Base-by-base conservation (phyloP, 2,888 invertebrate species). In the Halocaridina rubra region DNA sequence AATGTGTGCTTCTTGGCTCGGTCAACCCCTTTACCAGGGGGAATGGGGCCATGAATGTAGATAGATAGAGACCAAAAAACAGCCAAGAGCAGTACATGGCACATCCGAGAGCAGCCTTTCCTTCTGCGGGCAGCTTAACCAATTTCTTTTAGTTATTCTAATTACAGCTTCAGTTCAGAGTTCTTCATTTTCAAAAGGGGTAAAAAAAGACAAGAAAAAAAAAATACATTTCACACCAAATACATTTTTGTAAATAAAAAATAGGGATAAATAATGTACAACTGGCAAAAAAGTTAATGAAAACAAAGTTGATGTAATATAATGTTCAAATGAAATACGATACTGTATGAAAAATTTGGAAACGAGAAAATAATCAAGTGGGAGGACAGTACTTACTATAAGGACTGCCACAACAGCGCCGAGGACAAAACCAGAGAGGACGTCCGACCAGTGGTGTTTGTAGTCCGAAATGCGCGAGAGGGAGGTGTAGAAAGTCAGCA, bases 391-490 rank as follows among this genome's bases (percentile, higher is more conserved):
- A 89, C 90, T 89, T 85, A 90, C 90, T 74, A 88, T 84, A 24
- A 91, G 81, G 7, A 91, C n/a, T 10, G 92, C 92, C 5, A 91
- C 90, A n/a, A 90, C 53, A 13, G 90, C 88, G 53, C 93, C 93
- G 85, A 93, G 91, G 53, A 92, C 80, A 27, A 91, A 90, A 0
- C 99, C 99, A 77, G 94, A 94, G 33, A 98, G 92, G 1, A 98
- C 98, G 91, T 99, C 99, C 90, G 96, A 97, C 97, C 98, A 98
- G 90, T 99, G 98, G 91, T 99, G 98, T 91, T 98, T 98, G 93
- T 98, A 97, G 92, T 99, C 96, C 0, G 97, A 97, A 53, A 99
- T 94, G 46, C 98, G 93, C 0, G 97, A 95, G 92, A 98, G 93
- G n/a, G 95, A 95, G 10, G 96, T 96, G 91, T 94, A 96, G 94